These are phyloP conservation scores for Cheilosia variabilis DNA, from an alignment of 2,888 invertebrate species.

Conservation along the genomic window DNA sequence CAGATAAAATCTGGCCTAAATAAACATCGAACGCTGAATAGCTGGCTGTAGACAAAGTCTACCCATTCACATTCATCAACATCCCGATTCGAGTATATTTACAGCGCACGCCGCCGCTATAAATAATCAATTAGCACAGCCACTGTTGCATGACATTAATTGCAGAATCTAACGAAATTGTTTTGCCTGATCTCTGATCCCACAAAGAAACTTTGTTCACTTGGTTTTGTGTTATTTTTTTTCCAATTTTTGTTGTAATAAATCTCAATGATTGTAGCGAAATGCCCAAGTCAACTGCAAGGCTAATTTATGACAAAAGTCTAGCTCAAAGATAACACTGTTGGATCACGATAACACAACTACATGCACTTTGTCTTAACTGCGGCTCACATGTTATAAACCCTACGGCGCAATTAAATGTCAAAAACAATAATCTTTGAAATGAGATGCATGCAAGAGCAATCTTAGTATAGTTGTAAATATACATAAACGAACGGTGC, in stretches of 20 bases:
- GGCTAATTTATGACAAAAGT: constrained; percentile 25
- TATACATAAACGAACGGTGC: neutral
- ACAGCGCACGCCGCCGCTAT: constrained; percentile 13
- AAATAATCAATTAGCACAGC: constrained; percentile 62
- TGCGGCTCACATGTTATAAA: neutral
- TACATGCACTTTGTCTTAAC: constrained; percentile 22
- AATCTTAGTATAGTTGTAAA: neutral
- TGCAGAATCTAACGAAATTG: constrained; percentile 65
- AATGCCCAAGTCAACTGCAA: constrained; percentile 28
- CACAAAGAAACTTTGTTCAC: constrained; percentile 9
- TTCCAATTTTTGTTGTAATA: constrained; percentile 35
- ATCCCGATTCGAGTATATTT: neutral
- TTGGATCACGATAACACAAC: constrained; percentile 43
- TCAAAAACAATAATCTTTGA: constrained; percentile 29
- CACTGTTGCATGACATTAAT: constrained; percentile 71
- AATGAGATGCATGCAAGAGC: constrained; percentile 60
- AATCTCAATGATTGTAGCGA: constrained; percentile 56
- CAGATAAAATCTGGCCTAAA: constrained; percentile 49
- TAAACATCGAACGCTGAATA: constrained; percentile 6
- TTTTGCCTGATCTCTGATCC: constrained; percentile 64
- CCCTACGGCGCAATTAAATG: constrained; percentile 31
- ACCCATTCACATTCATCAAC: neutral
- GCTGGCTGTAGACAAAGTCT: neutral
- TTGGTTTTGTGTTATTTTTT: neutral
- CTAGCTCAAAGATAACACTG: constrained; percentile 32